Base-by-base conservation (phyloP, 2,113 vertebrate species). In the Rousettus leschenaultii region DNA sequence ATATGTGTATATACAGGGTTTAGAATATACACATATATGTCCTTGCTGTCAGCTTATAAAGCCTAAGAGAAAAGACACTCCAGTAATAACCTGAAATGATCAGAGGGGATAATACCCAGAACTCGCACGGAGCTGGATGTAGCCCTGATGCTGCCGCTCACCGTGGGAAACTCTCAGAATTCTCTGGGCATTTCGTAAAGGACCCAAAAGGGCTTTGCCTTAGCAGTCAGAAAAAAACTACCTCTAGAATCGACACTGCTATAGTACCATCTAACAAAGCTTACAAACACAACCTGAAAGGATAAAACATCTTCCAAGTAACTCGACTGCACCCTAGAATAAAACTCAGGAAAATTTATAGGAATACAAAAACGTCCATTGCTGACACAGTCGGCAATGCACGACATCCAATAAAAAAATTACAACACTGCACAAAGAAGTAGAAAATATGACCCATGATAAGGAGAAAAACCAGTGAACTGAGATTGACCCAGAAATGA, bases 1-100 rank as follows among this genome's bases (percentile, higher is more conserved):
- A 35, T 1, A 6, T 0, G 4, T 13, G 65, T 21, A 26, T 16
- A 7, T 4, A 12, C 4, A 1, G 3, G 35, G 22, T n/a, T 35
- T 16, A 59, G 73, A 5, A n/a, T 14, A 68, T 1, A 24, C 7
- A 22, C 21, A 5, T n/a, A 1, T 9, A 4, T 4, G 15, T 22
- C 45, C 57, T 26, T n/a, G 55, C 45, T 35, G 13, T 65, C 45
- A 11, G 57, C 63, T n/a, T 48, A 48, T 38, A 86, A 15, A 61
- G 51, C 61, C 51, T 9, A 18, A 21, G 51, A 53, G 87, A 40
- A 43, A n/a, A 63, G 75, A 26, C 3, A 22, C 22, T 66, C 9
- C 15, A 10, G 74, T 1, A 18, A 57, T 8, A 48, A 51, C 30
- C 48, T 28, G 61, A 16, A 12, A 43, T 15, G 43, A 43, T 26